Conservation (phyloP, 2,113 vertebrate species). For the Tetrao urogallus region DNA sequence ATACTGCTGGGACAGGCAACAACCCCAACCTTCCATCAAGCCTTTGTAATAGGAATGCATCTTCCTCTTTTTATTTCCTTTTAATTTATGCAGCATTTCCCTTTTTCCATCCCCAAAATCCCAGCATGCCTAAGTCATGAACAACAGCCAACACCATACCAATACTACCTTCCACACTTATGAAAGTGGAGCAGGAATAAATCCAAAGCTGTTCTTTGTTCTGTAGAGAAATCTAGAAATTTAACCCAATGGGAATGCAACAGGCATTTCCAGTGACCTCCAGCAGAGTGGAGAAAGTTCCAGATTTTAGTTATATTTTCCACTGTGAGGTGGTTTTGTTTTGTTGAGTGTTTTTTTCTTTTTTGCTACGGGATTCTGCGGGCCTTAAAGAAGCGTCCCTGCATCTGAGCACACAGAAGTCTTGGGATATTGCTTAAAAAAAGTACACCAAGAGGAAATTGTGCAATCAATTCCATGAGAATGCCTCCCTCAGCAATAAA, state of each 20-base stretch:
- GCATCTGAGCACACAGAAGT: slow-evolving; percentile 51
- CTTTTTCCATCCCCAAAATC: not conserved
- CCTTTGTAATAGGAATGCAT: not conserved
- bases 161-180: not conserved
- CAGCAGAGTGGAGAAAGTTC: not conserved
- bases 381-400: slow-evolving; percentile 29
- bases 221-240: slow-evolving; percentile 5
- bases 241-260: not conserved
- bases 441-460: slow-evolving; percentile 62
- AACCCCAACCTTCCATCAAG: not conserved
- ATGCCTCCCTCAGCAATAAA: slow-evolving; percentile 68
- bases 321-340: not conserved
- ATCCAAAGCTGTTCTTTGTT: not conserved
- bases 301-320: slow-evolving; percentile 41
- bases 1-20: not conserved
- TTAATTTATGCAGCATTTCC: not conserved
- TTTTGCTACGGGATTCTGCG: slow-evolving; percentile 25
- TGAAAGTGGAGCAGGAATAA: not conserved
- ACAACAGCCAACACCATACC: not conserved
- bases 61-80: not conserved
- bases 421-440: slow-evolving; percentile 71
- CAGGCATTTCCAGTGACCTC: not conserved
- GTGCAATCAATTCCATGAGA: slow-evolving; percentile 71
- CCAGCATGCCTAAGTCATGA: not conserved
- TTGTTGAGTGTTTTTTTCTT: not conserved